Base-by-base conservation (phyloP, 2,888 invertebrate genomes). In the Nomada ferruginata region DNA sequence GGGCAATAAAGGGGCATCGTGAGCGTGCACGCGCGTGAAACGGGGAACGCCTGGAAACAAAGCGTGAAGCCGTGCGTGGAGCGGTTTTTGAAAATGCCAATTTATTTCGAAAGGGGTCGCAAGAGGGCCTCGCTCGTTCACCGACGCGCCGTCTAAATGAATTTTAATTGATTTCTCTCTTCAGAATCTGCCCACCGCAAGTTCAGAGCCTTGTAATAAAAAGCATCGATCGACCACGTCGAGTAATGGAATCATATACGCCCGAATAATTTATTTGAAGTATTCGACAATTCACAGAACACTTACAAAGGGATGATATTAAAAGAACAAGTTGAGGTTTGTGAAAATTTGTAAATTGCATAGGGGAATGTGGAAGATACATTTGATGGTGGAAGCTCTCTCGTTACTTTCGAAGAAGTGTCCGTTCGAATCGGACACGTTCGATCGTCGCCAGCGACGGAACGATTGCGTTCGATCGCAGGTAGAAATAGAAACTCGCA, bases 41-140 rank as follows among this genome's bases (percentile, higher is more conserved):
- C 82, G 66, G 76, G 77, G 71, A 79, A 85, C 71, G 82, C 61
- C 47, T 60, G 88, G 86, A 87, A 84, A 87, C 87, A 87, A 87
- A 76, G 86, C 82, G 82, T 75, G 76, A 79, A 85, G 59, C 65
- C 61, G 78, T 84, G 87, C 87, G 71, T 87, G 79, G 59, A 87
- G 69, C 64, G 71, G 85, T 90, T 90, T 88, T 90, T 82, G 85
- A 91, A 91, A 91, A 90, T 88, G 89, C 84, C 90, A 88, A 90
- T 90, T 90, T 85, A 85, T 82, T 77, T 59, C 76, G 76, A 77
- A 69, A 69, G 76, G 85, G 85, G 64, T 83, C 66, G 60, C 66
- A 18, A 23, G 73, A 85, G 80, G 68, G 76, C 66, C 66, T 20
- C 44, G 60, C 26, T 82, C 71, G 53, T 52, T 79, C 73, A 50